Evolutionary conservation across 2,113 vertebrate species (phyloP).

Genomic region (Xiphorhynchus elegans): DNA sequence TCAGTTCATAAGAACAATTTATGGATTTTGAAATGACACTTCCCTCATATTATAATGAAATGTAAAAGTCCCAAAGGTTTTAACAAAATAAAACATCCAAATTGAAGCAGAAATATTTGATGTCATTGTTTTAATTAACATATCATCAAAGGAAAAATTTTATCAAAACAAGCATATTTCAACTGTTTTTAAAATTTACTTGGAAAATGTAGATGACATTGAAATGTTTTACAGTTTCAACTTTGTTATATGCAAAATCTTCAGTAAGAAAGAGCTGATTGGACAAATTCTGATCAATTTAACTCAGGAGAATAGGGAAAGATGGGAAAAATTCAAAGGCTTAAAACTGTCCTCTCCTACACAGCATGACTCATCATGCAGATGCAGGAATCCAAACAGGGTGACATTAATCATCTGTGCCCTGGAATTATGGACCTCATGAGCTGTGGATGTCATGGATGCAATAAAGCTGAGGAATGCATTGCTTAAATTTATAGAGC

Average conservation of each 20-base stretch:
- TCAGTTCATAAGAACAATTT: not conserved
- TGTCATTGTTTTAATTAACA: not conserved
- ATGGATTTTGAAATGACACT: not conserved
- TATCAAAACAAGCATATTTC: not conserved
- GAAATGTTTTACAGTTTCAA: not conserved
- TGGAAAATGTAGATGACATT: not conserved
- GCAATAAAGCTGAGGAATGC: not conserved
- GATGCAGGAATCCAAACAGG: not conserved
- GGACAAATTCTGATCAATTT: not conserved
- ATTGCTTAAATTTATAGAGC: not conserved
- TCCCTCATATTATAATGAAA: not conserved
- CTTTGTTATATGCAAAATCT: not conserved
- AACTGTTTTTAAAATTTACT: not conserved
- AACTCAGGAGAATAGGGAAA: not conserved
- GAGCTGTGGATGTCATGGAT: not conserved
- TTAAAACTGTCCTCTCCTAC: not conserved
- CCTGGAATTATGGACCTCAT: not conserved
- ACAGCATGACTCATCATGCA: not conserved
- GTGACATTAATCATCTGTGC: not conserved
- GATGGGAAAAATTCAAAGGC: not conserved
- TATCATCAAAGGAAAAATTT: not conserved
- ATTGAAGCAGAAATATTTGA: not conserved
- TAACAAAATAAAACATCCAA: not conserved
- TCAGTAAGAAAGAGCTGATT: not conserved
- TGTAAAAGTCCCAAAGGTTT: not conserved